Base-by-base conservation (phyloP, 2,113 vertebrate species). In the Dunckerocampus dactyliophorus region DNA sequence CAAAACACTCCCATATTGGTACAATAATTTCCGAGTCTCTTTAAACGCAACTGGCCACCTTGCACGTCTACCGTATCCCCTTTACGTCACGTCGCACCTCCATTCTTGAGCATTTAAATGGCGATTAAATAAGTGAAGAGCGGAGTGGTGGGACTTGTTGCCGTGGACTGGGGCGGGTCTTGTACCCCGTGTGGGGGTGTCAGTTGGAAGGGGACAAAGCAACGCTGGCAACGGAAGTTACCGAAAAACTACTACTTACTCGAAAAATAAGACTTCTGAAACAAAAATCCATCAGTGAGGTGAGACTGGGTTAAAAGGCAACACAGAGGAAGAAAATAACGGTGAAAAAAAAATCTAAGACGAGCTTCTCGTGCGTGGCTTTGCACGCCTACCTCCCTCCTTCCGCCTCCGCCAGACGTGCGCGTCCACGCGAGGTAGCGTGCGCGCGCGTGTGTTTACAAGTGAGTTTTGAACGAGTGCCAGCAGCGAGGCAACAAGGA, bases 401-500 rank as follows among this genome's bases (percentile, higher is more conserved):
- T 42, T 15, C 10, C 56, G 59, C 13, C 24, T 39, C 37, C 37
- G 45, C 42, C 21, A 21, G 22, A 46, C 49, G 62, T 37, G 46
- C 22, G 65, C 54, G 77, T 5, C 46, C 8, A 65, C 24, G 65
- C 21, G 63, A 12, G 76, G n/a, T 58, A 64, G 77, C 59, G 64
- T 28, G 74, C 54, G 76, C 3, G 59, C 4, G 72, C 37, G 66
- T 24, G 84, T 85, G 86, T 87, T 87, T 87, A 82, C 85, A 81
- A 85, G 78, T 80, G 54, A 42, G 82, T 82, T 73, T 43, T 81
- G 83, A 81, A 71, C 68, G 71, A 67, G 75, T 75, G 85, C 74
- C 87, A 87, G 81, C 61, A 62, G 76, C 69, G 72, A 87, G 87
- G 79, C 80, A 80, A 80, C 72, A 80, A 84, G 77, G 84, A 90